These are phyloP conservation scores for Drosophila albomicans DNA, from an alignment of 1,140 invertebrate genomes.

Conservation along the genomic window DNA sequence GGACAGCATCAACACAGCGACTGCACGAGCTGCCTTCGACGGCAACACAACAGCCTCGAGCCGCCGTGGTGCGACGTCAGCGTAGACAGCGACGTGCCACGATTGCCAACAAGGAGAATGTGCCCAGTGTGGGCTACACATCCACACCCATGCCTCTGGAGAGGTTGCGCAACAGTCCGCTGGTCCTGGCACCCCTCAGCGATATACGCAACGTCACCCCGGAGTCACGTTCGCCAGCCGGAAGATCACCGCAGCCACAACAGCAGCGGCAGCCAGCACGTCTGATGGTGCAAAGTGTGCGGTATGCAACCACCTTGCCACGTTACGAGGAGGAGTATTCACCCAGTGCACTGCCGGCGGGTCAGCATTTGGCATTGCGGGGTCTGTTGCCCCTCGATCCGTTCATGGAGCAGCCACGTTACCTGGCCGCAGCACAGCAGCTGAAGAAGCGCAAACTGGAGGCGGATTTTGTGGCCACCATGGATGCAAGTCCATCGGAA, in stretches of 20 bases:
- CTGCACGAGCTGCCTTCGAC: slow-evolving; percentile 21
- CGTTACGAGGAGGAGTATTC: slow-evolving; percentile 78
- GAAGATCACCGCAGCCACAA: background rate
- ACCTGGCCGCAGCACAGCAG: slow-evolving; percentile 51
- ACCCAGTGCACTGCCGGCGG: slow-evolving; percentile 63
- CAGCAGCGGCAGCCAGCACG: background rate
- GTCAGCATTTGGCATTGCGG: slow-evolving; percentile 72
- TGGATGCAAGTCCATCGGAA: background rate
- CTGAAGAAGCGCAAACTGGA: slow-evolving; percentile 69
- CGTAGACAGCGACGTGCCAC: slow-evolving; percentile 51
- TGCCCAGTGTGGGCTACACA: slow-evolving; percentile 50
- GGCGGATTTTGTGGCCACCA: slow-evolving; percentile 56
- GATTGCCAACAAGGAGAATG: slow-evolving; percentile 69
- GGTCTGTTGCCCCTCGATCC: slow-evolving; percentile 72
- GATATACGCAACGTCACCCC: slow-evolving; percentile 79
- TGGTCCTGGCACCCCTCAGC: slow-evolving; percentile 72
- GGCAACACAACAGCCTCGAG: slow-evolving; percentile 33
- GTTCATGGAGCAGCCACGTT: slow-evolving; percentile 74
- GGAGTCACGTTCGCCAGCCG: slow-evolving; percentile 26
- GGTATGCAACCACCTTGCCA: slow-evolving; percentile 74
- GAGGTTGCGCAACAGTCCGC: slow-evolving; percentile 67
- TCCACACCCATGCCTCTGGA: slow-evolving; percentile 71
- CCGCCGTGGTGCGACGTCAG: slow-evolving; percentile 27
- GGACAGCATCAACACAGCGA: slow-evolving; percentile 67
- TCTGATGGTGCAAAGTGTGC: slow-evolving; percentile 56